Conservation (phyloP, 2,797 vertebrate species). For the Chaetophractus vellerosus region DNA sequence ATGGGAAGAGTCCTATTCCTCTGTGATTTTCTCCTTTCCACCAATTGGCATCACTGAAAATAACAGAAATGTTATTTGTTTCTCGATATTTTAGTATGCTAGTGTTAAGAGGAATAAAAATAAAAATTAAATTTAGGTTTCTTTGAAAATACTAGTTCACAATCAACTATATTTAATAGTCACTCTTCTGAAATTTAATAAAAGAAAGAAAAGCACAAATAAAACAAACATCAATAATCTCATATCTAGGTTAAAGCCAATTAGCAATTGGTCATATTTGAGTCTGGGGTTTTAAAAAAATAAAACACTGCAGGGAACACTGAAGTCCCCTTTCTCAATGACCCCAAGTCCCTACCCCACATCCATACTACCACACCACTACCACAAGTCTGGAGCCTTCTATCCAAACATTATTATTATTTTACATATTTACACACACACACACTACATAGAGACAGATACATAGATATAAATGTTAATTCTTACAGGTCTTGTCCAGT, state of each 20-base stretch:
- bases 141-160: constrained; percentile 14
- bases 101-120: constrained; percentile 25
- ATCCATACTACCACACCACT: neutral
- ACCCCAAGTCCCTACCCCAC: neutral
- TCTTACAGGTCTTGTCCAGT: neutral
- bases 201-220: constrained; percentile 61
- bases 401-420: neutral
- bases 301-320: neutral
- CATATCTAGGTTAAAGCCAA: constrained; percentile 34
- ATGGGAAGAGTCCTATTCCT: constrained; percentile 97
- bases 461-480: neutral
- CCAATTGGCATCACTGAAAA: constrained; percentile 97
- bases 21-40: constrained; percentile 99
- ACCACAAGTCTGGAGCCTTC: neutral
- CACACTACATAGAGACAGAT: neutral
- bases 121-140: constrained; percentile 54
- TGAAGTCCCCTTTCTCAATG: neutral
- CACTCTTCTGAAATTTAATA: constrained; percentile 62
- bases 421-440: neutral
- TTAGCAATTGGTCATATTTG: constrained; percentile 10
- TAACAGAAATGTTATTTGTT: constrained; percentile 66
- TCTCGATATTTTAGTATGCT: neutral
- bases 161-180: constrained; percentile 9
- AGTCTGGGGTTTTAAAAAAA: constrained; percentile 21
- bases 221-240: constrained; percentile 8